Percentiles rank a stretch among this genome's conserved stretches.
phyloP scores from a whole-genome alignment of 2,888 invertebrate genomes.

The Tromatobia lineatoria region DNA sequence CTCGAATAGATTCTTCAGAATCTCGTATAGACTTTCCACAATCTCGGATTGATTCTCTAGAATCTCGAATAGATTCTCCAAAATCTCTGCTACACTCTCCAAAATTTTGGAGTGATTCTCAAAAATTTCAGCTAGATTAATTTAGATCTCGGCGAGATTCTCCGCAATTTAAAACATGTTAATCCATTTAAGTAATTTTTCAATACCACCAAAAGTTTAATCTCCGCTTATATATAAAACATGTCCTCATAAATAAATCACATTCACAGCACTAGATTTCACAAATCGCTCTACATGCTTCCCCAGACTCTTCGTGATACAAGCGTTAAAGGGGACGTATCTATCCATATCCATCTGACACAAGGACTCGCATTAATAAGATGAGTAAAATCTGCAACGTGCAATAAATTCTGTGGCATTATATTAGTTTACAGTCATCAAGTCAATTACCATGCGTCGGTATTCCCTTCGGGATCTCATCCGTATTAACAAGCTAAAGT shows the following conservation, averaged over 20 bases:
- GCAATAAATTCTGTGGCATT: neutral
- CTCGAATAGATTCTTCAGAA: too few relatives aligned
- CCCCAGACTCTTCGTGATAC: neutral
- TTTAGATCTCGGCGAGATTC: too few relatives aligned
- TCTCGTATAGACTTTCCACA: too few relatives aligned
- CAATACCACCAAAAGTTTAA: too few relatives aligned
- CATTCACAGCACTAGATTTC: neutral
- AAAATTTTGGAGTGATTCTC: too few relatives aligned
- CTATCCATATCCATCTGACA: neutral
- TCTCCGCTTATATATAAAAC: neutral
- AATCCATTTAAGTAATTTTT: too few relatives aligned
- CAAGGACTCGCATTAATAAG: neutral
- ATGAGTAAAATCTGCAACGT: neutral
- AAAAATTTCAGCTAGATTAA: too few relatives aligned
- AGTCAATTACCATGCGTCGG: slow-evolving; percentile 17
- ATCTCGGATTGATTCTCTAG: too few relatives aligned
- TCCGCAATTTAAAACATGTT: neutral
- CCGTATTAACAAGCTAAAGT: slow-evolving; percentile 27
- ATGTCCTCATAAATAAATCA: neutral
- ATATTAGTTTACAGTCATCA: neutral
- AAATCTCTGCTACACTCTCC: too few relatives aligned
- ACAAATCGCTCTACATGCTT: neutral
- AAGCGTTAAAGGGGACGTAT: neutral
- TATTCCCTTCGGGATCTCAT: slow-evolving; percentile 36
- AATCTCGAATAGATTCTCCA: too few relatives aligned